Evolutionary conservation across 1,140 invertebrate genomes (phyloP), one percentile per base, ranked within the genome.

Genomic region (Glossosoma conforme): DNA sequence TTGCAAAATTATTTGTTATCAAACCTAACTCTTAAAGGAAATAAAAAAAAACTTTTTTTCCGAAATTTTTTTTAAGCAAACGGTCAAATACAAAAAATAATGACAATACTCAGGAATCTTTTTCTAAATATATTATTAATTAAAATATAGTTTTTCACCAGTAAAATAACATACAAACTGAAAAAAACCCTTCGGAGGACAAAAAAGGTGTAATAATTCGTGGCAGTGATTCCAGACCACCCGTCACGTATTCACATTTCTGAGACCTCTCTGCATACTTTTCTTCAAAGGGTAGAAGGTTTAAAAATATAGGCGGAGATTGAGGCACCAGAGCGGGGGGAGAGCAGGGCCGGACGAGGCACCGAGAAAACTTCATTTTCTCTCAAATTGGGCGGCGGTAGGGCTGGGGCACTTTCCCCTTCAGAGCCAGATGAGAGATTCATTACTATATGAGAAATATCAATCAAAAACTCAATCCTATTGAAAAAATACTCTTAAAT

Each of bases 251-350:
- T 58, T 58, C 56, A 54, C 56, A 58, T 58, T 49, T 49, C 56
- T 41, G 42, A 58, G 56, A 58, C 56, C 56, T 58, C 54, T 58
- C 56, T 58, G 54, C 56, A 58, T 58, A 58, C 54, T 58, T 58
- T 58, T 54, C 46, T 51, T 58, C 56, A 58, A 58, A 58, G 56
- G 56, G 56, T 58, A 58, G 48, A 49, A 40, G 44, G 50, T 48
- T 49, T 46, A 54, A 58, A 58, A 58, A 58, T 58, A 58, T 58
- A 58, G 52, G 56, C 56, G 51, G 40, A 54, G n/a, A n/a, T n/a
- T n/a, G n/a, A 20, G 35, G 32, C 37, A n/a, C n/a, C n/a, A n/a
- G n/a, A n/a, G n/a, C n/a, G n/a, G n/a, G n/a, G n/a, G n/a, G n/a
- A n/a, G n/a, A n/a, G 44, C 36, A 52, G 30, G 37, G 43, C 55